Conservation (phyloP, 2,888 invertebrate genomes). For the Nemotelus pantherinus region DNA sequence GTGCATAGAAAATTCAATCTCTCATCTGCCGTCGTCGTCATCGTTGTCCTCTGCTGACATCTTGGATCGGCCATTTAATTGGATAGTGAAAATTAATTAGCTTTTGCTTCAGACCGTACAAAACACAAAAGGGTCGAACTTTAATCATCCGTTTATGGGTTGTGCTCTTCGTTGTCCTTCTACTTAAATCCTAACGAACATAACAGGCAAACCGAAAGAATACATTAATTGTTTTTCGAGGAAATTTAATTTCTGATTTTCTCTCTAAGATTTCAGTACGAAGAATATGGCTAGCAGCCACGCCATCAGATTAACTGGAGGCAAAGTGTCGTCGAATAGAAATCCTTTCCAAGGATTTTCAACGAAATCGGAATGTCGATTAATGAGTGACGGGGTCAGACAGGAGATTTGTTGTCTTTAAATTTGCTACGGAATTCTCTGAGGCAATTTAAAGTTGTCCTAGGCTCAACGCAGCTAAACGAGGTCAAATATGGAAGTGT, state of each 20-base stretch:
- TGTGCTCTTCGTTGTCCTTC: background rate
- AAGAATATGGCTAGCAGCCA: background rate
- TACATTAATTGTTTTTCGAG: constrained; percentile 33
- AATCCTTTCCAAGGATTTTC: background rate
- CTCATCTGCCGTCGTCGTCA: background rate
- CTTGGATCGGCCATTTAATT: constrained; percentile 8
- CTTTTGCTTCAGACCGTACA: background rate
- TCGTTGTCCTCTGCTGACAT: background rate
- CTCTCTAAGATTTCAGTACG: background rate
- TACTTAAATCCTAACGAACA: background rate
- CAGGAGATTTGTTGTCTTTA: background rate
- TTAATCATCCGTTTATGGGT: constrained; percentile 25
- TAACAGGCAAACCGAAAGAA: background rate
- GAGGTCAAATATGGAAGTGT: constrained; percentile 6
- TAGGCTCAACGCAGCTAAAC: background rate
- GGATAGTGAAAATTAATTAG: constrained; percentile 36
- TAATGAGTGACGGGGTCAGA: background rate
- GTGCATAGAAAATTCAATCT: constrained; percentile 12
- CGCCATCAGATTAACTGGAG: background rate
- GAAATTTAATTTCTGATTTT: constrained; percentile 34
- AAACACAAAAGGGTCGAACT: constrained; percentile 21
- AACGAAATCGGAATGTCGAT: constrained; percentile 1
- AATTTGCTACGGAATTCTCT: background rate
- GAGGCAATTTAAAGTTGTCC: background rate
- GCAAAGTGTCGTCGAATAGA: too few species aligned